Base-by-base conservation (phyloP, 2,888 invertebrate species). In the Thecophora atra region DNA sequence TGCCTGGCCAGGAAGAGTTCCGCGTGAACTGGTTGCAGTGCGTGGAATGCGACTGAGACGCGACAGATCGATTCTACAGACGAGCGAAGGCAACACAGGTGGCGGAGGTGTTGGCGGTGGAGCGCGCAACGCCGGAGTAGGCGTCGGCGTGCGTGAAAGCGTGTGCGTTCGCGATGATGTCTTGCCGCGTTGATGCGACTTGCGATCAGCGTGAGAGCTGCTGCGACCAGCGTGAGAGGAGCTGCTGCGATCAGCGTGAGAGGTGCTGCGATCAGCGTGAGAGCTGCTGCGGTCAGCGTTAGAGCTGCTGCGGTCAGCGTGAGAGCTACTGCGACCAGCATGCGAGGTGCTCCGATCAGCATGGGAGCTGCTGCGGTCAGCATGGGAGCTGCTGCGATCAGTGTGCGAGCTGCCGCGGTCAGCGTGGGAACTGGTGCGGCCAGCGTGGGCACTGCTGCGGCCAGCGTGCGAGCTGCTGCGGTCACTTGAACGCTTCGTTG, bases 41-140 rank as follows among this genome's bases (percentile, higher is more conserved):
- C 26, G 66, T n/a, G 79, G 79, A 63, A 84, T 78, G 13, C 81
- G 82, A 17, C 78, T 75, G 73, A 86, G 75, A 28, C 84, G 84
- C 21, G 81, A 80, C 64, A 86, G 77, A 72, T 85, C 85, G 37
- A 86, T 85, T 76, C 81, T 83, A 76, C 86, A 86, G 64, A 86
- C 82, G 21, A 85, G 71, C 24, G 84, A 80, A 30, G 75, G 28
- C 21, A 74, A 75, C n/a, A 78, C 64, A 73, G 70, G 67, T 72
- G 70, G 63, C 74, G 65, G 72, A 73, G 60, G 66, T 73, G 37
- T 62, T 69, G 78, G 74, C 58, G 63, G 72, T 66, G 72, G 72
- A 63, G 78, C 71, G 56, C 71, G 26, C 54, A 72, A 71, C 15
- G 76, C 76, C 24, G 76, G 82, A 42, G 82, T 84, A 28, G 84